Base-by-base conservation (phyloP, 2,888 invertebrate species). In the Pocota personata region DNA sequence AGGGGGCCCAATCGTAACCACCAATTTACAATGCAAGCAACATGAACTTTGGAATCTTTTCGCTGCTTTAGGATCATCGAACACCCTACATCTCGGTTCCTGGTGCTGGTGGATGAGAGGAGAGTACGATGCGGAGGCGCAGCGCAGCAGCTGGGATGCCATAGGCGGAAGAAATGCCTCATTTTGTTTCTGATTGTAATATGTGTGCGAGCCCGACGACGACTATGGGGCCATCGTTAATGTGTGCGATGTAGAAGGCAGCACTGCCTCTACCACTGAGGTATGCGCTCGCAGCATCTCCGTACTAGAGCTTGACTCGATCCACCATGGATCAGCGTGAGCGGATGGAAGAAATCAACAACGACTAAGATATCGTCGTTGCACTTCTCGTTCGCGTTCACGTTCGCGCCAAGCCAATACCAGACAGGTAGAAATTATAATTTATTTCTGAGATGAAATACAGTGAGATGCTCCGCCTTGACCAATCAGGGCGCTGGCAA, bases 391-490 rank as follows among this genome's bases (percentile, higher is more conserved):
- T 55, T 55, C 32, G 55, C 64, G 14, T 40, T 40, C 40, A 12
- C 37, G 55, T 30, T 55, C 46, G 52, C 78, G 48, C 79, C 67
- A 80, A 75, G 64, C 84, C 84, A 84, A 84, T 84, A 58, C 84
- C 84, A 84, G 75, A 71, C 84, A 84, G 84, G 84, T 84, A 84
- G 80, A 71, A 84, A 84, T 84, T 84, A 84, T 84, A 84, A 84
- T 84, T 84, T 84, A 84, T 79, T 84, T 84, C 64, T 75, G 66
- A 84, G 80, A 80, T 84, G 75, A 84, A 80, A 80, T 71, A 75
- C 84, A 64, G 75, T 58, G 69, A 84, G 80, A 80, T 71, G 84
- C 84, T 84, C 84, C 84, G 84, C 84, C 84, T 84, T 80, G 84
- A 80, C 84, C 84, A 84, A 84, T 84, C 84, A 84, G 80, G 75